Base-by-base conservation (phyloP, 2,113 vertebrate genomes). In the Hyla sarda region DNA sequence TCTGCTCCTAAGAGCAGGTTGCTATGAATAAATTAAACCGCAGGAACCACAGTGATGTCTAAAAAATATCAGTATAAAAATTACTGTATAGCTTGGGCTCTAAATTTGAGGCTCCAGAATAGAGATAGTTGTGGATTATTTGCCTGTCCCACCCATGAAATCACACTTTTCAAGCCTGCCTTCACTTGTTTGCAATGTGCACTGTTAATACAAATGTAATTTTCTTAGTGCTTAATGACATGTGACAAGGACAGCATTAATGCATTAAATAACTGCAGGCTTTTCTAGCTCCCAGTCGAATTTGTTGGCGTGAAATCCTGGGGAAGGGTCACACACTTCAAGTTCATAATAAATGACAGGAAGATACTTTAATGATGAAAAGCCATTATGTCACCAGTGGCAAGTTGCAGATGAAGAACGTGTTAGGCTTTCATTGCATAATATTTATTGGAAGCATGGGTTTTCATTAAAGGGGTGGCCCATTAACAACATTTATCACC, bases 321-420 rank as follows among this genome's bases (percentile, higher is more conserved):
- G 19, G 62, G 37, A 82, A 47, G 62, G 82, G 82, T 84, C 50
- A 84, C 32, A 74, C 30, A 60, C 52, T 74, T 84, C 69, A 75
- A 74, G 82, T 75, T 84, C 82, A 84, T 54, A 52, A 84, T 75
- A 75, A 74, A 58, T 84, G 71, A 84, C 69, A 84, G 82, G n/a
- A 84, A 37, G 69, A 54, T 58, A 58, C 5, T 69, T 32, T 41
- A 41, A 83, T n/a, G 19, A 73, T 14, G 32, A 30, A 84, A 75
- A 60, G 69, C 1, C 71, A 30, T n/a, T 1, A 75, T 60, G 16
- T 75, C 82, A 74, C 32, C 48, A 74, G 52, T 74, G 17, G 45
- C n/a, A 52, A 82, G 62, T 82, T 62, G 28, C 13, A 17, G 13
- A 12, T 25, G 45, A 45, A 54, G 52, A 78, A 34, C 28, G 32